Conservation (phyloP, 2,888 invertebrate genomes). For the Drosophila melanosoma region DNA sequence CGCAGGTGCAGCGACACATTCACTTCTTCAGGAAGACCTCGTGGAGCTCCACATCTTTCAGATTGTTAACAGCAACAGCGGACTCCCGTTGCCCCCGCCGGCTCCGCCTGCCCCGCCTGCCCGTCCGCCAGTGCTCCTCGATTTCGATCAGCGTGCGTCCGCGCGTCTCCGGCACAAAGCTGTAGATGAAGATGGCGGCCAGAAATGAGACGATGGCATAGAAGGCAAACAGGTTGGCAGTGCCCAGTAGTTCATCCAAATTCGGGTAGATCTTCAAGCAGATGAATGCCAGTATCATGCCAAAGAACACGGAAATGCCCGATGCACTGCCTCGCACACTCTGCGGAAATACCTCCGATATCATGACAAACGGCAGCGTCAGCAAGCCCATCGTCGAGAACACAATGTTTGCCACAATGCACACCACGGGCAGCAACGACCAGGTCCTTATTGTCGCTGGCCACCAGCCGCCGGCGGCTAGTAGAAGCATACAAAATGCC, state of each 20-base stretch:
- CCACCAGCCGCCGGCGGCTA: constrained; percentile 86
- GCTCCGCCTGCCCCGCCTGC: constrained; percentile 44
- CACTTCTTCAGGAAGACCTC: constrained; percentile 77
- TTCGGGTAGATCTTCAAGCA: constrained; percentile 89
- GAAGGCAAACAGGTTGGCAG: constrained; percentile 87
- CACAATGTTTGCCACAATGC: constrained; percentile 84
- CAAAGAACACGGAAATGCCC: constrained; percentile 88
- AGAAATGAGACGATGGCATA: constrained; percentile 87
- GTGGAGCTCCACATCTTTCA: constrained; percentile 68
- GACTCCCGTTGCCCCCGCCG: constrained; percentile 30
- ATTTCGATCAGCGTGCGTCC: constrained; percentile 90
- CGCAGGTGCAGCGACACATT: constrained; percentile 3
- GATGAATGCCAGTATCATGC: constrained; percentile 88
- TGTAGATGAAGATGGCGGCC: constrained; percentile 88
- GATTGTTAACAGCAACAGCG: constrained; percentile 41
- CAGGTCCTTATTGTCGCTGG: constrained; percentile 66
- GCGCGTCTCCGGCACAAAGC: constrained; percentile 89
- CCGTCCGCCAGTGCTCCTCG: constrained; percentile 86
- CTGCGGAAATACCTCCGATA: constrained; percentile 90
- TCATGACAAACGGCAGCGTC: constrained; percentile 91
- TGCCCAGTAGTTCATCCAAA: constrained; percentile 87
- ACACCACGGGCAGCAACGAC: constrained; percentile 78
- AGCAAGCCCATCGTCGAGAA: constrained; percentile 86
- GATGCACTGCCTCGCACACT: constrained; percentile 88
- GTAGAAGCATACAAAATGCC: constrained; percentile 87